Conservation (phyloP, 2,113 vertebrate genomes). For the Cyphomyrus discorhynchus region DNA sequence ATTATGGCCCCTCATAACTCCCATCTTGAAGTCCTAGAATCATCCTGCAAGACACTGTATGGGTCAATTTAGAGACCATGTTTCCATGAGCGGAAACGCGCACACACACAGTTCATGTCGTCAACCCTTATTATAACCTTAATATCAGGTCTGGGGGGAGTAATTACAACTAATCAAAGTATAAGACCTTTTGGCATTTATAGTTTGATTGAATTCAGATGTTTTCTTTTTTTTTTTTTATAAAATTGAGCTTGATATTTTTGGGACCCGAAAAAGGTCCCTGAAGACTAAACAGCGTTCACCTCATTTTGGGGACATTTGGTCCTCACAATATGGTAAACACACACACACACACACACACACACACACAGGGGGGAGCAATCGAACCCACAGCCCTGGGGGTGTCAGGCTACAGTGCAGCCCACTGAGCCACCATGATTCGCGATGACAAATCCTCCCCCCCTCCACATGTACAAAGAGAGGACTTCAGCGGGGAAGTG, state of each 20-base stretch:
- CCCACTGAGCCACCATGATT: not conserved
- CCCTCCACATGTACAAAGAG: not conserved
- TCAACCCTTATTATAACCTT: not conserved
- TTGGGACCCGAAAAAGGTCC: not conserved
- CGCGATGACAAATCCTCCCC: not conserved
- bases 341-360: not conserved
- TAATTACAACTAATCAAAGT: not conserved
- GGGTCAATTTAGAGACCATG: too few relatives aligned
- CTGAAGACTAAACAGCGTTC: not conserved
- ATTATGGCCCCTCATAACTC: not conserved
- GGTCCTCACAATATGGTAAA: not conserved
- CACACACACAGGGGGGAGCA: not conserved
- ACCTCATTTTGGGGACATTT: not conserved
- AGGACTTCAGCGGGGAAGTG: not conserved
- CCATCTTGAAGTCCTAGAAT: not conserved
- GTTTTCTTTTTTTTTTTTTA: not conserved
- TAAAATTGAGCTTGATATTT: not conserved
- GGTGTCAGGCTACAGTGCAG: not conserved
- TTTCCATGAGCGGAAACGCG: too few relatives aligned
- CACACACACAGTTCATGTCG: not conserved
- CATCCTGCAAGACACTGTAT: not conserved
- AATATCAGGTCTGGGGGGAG: not conserved
- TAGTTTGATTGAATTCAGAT: too few relatives aligned
- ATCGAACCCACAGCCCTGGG: not conserved
- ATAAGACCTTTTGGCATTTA: too few relatives aligned